These are phyloP conservation scores for Paraplagusia blochii DNA, from an alignment of 2,113 vertebrate genomes.

Conservation along the genomic window DNA sequence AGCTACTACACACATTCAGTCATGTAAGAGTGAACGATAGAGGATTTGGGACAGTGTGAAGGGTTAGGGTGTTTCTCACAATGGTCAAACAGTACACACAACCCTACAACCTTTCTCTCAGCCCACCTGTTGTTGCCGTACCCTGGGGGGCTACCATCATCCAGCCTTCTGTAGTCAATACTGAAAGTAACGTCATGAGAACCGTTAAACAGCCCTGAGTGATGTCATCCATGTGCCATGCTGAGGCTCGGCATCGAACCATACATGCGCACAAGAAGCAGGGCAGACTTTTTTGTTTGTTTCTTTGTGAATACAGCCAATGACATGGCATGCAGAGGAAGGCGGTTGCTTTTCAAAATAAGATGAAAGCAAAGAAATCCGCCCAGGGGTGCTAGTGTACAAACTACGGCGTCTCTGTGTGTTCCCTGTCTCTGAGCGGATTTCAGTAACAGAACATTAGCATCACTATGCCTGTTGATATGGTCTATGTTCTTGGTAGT, in stretches of 20 bases:
- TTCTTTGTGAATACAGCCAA: slow-evolving; percentile 4
- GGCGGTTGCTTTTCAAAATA: slow-evolving; percentile 26
- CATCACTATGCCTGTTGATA: background rate
- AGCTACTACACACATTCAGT: slow-evolving; percentile 5
- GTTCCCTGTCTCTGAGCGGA: slow-evolving; percentile 21
- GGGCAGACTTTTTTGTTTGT: slow-evolving; percentile 16
- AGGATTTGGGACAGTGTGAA: slow-evolving; percentile 9
- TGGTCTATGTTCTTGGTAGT: slow-evolving; percentile 6
- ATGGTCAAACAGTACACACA: slow-evolving; percentile 20
- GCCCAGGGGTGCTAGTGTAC: slow-evolving; percentile 11
- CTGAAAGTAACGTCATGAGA: slow-evolving; percentile 81
- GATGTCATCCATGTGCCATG: slow-evolving; percentile 60
- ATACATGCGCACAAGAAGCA: slow-evolving; percentile 12
- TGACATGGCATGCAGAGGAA: slow-evolving; percentile 24
- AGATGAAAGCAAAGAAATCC: slow-evolving; percentile 28
- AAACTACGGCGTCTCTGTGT: slow-evolving; percentile 14
- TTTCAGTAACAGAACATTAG: slow-evolving; percentile 1
- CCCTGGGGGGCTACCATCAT: slow-evolving; percentile 77
- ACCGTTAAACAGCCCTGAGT: slow-evolving; percentile 65
- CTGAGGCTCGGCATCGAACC: slow-evolving; percentile 40
- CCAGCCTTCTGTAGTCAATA: slow-evolving; percentile 79
- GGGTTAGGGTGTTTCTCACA: slow-evolving; percentile 26
- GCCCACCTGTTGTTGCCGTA: slow-evolving; percentile 79
- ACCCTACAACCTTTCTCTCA: slow-evolving; percentile 41
- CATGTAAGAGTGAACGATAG: background rate